Conservation (phyloP, 2,888 invertebrate species). For the Heliothis peltigera region DNA sequence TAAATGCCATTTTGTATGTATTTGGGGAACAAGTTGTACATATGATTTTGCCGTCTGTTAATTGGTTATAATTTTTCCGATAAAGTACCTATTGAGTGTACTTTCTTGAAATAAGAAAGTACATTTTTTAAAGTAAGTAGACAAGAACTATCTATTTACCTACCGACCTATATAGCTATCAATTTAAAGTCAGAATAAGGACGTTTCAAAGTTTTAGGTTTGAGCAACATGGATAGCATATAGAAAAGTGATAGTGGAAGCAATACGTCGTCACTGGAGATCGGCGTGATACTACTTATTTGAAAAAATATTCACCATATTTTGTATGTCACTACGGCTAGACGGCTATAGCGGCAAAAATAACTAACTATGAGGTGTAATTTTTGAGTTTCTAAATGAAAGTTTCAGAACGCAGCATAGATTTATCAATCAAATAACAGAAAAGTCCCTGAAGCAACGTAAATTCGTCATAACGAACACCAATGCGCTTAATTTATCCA, state of each 20-base stretch:
- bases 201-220: too few relatives aligned
- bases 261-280: background rate
- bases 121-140: background rate
- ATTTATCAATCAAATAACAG: conserved; percentile 7
- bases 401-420: background rate
- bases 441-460: conserved; percentile 17
- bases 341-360: too few relatives aligned
- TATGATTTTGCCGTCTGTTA: background rate
- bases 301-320: too few relatives aligned
- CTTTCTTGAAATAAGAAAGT: background rate
- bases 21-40: background rate
- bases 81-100: too few relatives aligned
- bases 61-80: too few relatives aligned
- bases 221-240: background rate
- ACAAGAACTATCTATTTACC: background rate
- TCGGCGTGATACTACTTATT: too few relatives aligned
- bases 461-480: conserved; percentile 49
- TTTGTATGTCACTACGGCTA: too few relatives aligned
- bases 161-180: too few relatives aligned
- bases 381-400: background rate
- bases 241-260: background rate
- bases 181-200: too few relatives aligned
- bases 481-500: conserved; percentile 48
- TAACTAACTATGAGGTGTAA: too few relatives aligned
- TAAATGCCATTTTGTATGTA: conserved; percentile 32